Conservation (phyloP, 1,140 invertebrate genomes). For the Heliconius melpomene region DNA sequence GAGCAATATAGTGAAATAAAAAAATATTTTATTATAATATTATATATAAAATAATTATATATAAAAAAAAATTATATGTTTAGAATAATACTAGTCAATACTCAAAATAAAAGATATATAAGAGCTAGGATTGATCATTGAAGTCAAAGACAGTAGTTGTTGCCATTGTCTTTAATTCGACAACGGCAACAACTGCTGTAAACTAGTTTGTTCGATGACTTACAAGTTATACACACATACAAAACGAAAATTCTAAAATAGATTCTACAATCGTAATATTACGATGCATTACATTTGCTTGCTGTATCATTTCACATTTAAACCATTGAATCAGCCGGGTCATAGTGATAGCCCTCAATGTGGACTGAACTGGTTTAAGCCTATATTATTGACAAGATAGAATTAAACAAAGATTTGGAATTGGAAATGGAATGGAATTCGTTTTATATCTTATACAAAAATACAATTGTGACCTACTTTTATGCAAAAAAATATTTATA, state of each 20-base stretch:
- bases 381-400: not conserved
- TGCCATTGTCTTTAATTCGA: not conserved
- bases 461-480: not conserved
- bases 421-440: no score
- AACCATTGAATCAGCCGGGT: not conserved
- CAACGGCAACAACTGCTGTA: not conserved
- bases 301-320: not conserved
- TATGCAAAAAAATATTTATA: not conserved
- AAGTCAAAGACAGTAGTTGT: not conserved
- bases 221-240: not conserved
- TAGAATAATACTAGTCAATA: no score
- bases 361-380: not conserved
- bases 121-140: not conserved
- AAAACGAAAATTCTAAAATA: not conserved
- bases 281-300: not conserved
- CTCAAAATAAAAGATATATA: not conserved
- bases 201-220: not conserved
- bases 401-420: not conserved
- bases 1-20: no score
- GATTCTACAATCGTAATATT: not conserved
- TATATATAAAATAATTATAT: no score
- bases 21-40: no score
- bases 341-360: not conserved
- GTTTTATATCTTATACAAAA: not conserved
- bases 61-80: no score